Evolutionary conservation across 2,888 invertebrate species (phyloP), one percentile per base, ranked within the genome.

Genomic region (Synergus gifuensis): DNA sequence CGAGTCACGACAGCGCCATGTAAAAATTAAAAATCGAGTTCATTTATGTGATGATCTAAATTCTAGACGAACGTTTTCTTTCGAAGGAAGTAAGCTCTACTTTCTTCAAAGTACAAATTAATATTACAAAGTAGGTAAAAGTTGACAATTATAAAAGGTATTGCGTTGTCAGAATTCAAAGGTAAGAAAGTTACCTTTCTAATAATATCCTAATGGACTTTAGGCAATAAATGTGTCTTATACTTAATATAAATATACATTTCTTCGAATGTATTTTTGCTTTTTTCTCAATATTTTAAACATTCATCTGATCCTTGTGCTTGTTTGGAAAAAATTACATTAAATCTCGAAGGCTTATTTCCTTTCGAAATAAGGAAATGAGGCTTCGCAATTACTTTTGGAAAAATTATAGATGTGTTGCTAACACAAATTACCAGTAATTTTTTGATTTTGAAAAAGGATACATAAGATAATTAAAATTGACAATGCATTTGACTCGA

Each of bases 101-200:
- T 73, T n/a, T 73, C 54, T 36, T 49, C 28, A 73, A 73, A 73
- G 73, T 73, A 73, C 36, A 73, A 73, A 73, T 73, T n/a, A 73
- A 73, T 73, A 73, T 67, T 36, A 73, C 36, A 73, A 69, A 69
- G 14, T 49, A 28, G 46, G 46, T 69, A 49, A 49, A 69, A 69
- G 16, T 49, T 44, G 67, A 69, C 69, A 49, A 22, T 22, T 22
- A 36, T 69, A 22, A 28, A 69, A 69, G 28, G 49, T 69, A 12
- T 69, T 73, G 73, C 54, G 54, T 73, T 73, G 73, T 73, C 54
- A 49, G n/a, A 73, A 73, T 73, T n/a, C 36, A 16, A 73, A 73
- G 73, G 54, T 73, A 69, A 67, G 12, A 16, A 36, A 36, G 2
- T 73, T 54, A 49, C 73, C 54, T 73, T 40, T 36, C n/a, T 73